Conservation (phyloP, 2,888 invertebrate genomes). For the Entomobrya multifasciata region DNA sequence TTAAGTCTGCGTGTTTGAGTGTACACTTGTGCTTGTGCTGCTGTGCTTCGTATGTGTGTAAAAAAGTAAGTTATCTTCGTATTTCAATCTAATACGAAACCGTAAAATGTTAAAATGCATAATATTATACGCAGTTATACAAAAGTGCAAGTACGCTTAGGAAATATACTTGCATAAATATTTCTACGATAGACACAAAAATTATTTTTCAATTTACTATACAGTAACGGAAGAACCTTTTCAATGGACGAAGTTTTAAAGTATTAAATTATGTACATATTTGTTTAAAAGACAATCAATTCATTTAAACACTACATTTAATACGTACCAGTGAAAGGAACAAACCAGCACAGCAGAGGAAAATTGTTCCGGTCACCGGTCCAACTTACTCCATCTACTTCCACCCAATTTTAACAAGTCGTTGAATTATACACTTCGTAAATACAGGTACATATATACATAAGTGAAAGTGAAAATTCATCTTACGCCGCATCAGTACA, state of each 20-base stretch:
- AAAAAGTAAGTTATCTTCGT: neutral
- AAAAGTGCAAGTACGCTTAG: constrained; percentile 64
- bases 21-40: neutral
- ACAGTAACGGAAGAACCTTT: constrained; percentile 11
- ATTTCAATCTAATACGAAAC: neutral
- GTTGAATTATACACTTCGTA: too few species aligned
- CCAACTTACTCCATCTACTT: too few species aligned
- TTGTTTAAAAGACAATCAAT: constrained; percentile 65
- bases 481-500: too few species aligned
- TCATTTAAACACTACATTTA: constrained; percentile 21
- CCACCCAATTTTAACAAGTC: too few species aligned
- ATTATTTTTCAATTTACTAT: constrained; percentile 59
- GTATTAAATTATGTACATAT: constrained; percentile 14
- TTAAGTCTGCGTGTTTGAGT: neutral
- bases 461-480: too few species aligned
- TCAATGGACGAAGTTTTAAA: neutral
- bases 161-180: neutral
- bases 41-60: neutral
- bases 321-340: neutral
- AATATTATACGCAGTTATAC: constrained; percentile 5
- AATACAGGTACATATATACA: too few species aligned
- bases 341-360: too few species aligned
- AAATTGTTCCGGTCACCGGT: too few species aligned
- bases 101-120: neutral
- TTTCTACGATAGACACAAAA: constrained; percentile 34